Percentiles rank a stretch among this genome's conserved stretches.
phyloP scores from a whole-genome alignment of 2,888 invertebrate genomes.

The Acronicta alni region DNA sequence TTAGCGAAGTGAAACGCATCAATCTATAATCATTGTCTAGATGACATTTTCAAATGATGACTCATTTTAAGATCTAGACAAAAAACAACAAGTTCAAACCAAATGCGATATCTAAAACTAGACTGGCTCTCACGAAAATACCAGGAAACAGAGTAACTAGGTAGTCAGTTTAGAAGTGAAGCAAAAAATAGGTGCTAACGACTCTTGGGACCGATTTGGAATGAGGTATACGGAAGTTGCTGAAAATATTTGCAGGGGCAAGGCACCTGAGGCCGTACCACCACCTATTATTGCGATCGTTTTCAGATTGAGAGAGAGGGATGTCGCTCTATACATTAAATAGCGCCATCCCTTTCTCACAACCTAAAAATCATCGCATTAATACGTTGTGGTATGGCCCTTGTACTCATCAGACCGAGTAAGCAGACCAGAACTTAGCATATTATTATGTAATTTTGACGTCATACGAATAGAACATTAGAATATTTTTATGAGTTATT shows the following conservation, averaged over 20 bases:
- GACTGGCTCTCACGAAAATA: constrained; percentile 13
- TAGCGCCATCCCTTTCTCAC: too few relatives aligned
- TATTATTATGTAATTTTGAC: too few relatives aligned
- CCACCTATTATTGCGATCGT: too few relatives aligned
- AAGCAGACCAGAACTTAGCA: too few relatives aligned
- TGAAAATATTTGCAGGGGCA: not conserved
- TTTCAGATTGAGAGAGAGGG: too few relatives aligned
- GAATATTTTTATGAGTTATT: too few relatives aligned
- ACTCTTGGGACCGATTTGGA: constrained; percentile 28
- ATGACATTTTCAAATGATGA: not conserved
- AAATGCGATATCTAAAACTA: constrained; percentile 15
- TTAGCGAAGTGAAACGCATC: not conserved
- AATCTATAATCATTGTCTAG: not conserved
- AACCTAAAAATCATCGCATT: too few relatives aligned
- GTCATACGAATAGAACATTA: not conserved
- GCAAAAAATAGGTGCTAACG: constrained; percentile 42
- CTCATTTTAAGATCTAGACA: not conserved
- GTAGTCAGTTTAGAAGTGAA: not conserved
- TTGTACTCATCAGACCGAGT: not conserved
- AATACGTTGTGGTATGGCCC: too few relatives aligned
- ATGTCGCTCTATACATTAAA: too few relatives aligned
- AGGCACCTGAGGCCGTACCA: too few relatives aligned
- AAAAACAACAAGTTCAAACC: constrained; percentile 17
- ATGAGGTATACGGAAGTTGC: constrained; percentile 23
- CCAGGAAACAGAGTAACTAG: constrained; percentile 27